Evolutionary conservation across 2,797 vertebrate genomes (phyloP), one percentile per base, ranked within the genome.

Genomic region (Limnodromus scolopaceus): DNA sequence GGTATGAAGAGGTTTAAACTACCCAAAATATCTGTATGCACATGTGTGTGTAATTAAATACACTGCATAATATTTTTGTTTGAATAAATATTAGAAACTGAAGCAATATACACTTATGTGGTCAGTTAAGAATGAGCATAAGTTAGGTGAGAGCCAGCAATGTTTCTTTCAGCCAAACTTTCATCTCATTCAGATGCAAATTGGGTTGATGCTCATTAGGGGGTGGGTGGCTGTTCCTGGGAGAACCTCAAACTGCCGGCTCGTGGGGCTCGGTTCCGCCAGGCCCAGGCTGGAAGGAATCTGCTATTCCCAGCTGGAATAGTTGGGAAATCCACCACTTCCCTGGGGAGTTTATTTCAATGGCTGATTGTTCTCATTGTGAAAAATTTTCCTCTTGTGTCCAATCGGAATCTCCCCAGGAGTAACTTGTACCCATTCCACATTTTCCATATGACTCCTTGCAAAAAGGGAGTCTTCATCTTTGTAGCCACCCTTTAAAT

Each of bases 1-100:
- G 99, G 99, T 99, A 97, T 24, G 86, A 48, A 91, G 72, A 69
- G 24, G 2, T 61, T 86, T 92, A 55, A 90, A 34, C 24, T 76
- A 38, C 18, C 61, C 74, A 46, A 74, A 82, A 51, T 39, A 51
- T 41, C 22, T 39, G 1, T 60, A 5, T 25, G 11, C 23, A 3
- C 2, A 2, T 39, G 5, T 54, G 11, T 51, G 11, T 84, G 48
- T 70, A 46, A 75, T 72, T 78, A 72, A 89, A 71, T 45, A 61
- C 11, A 10, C 20, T 46, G 36, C 30, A 11, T 54, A 13, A 54
- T 58, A 19, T 17, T 91, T 89, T 89, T 64, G 20, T 49, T 79
- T 79, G 12, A 75, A 53, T 65, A 71, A 66, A n/a, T 60, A 34
- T 18, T 86, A 46, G 48, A 57, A 78, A 48, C 20, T 48, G 14